Base-by-base conservation (phyloP, 2,797 vertebrate genomes). In the Sylvia borin region DNA sequence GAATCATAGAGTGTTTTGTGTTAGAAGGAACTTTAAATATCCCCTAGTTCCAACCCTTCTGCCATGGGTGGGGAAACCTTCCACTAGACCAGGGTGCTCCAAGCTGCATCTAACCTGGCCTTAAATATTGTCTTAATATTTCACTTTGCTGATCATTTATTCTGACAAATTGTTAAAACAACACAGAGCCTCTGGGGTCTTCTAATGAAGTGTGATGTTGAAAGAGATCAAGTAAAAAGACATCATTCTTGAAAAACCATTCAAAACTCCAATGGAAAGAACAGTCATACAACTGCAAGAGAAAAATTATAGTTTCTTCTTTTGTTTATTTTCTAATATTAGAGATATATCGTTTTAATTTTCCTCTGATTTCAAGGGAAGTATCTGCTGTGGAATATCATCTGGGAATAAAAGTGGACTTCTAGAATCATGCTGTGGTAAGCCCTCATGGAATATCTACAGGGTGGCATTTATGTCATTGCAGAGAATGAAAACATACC, bases 11-110 rank as follows among this genome's bases (percentile, higher is more conserved):
- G 19, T 11, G 9, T 16, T 40, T 60, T 60, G 16, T 47, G 20
- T 47, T 38, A 29, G 17, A 58, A 58, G 20, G 40, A 29, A 40
- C 25, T 45, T 17, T 40, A 58, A 58, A 66, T 27, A 47, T 38
- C 13, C 11, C 25, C 29, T n/a, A 31, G 7, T n/a, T 66, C 11
- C 25, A 53, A 17, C 0, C 1, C 2, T 6, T 6, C 7, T 25
- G 13, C 38, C 36, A n/a, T 45, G 53, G 11, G 2, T 1, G 4
- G 13, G 5, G 27, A 38, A 5, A 24, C 1, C 13, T 65, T 17
- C 27, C 38, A 32, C 27, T 12, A 43, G 51, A 50, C 43, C 22
- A 43, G 13, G 19, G 21, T 20, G 16, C 13, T 53, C 29, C 15
- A 17, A 60, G 25, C 6, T 22, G 14, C 29, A 34, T 53, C 38